Evolutionary conservation across 2,797 vertebrate species (phyloP).

Genomic region (Anguilla marmorata): DNA sequence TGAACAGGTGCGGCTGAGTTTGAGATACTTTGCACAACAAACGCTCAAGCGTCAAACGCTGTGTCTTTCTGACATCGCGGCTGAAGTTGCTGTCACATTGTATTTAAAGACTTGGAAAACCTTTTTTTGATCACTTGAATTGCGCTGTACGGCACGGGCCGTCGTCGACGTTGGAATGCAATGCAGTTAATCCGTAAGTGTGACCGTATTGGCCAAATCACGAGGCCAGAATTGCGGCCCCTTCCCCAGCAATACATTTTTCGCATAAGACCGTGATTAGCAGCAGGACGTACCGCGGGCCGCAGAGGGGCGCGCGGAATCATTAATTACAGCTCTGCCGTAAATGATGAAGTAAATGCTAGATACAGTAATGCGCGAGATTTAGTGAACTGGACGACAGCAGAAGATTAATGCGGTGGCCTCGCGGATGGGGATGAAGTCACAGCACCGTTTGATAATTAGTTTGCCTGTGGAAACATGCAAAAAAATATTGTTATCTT

Average conservation of each 20-base stretch:
- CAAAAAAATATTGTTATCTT: conserved; percentile 74
- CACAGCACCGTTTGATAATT: conserved; percentile 82
- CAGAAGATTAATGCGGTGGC: conserved; percentile 80
- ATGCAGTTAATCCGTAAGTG: background rate
- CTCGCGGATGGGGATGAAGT: conserved; percentile 78
- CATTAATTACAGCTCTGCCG: conserved; percentile 79
- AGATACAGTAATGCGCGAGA: conserved; percentile 81
- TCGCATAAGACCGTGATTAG: conserved; percentile 71
- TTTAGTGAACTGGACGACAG: conserved; percentile 85
- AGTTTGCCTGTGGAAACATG: conserved; percentile 77
- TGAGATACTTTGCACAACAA: conserved; percentile 75
- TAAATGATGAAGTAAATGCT: conserved; percentile 82
- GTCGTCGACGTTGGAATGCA: background rate
- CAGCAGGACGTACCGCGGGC: conserved; percentile 75
- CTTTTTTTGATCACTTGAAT: conserved; percentile 66
- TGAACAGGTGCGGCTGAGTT: conserved; percentile 73
- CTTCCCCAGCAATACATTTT: conserved; percentile 43
- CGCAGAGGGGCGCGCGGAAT: conserved; percentile 71
- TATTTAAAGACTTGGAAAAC: conserved; percentile 55
- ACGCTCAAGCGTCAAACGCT: conserved; percentile 73
- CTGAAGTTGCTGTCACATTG: conserved; percentile 75
- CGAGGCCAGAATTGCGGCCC: background rate
- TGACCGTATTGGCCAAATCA: background rate
- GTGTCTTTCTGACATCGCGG: conserved; percentile 75
- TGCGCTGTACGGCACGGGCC: background rate